These are phyloP conservation scores for Andrena dorsata DNA, from an alignment of 2,888 invertebrate genomes.

Conservation along the genomic window DNA sequence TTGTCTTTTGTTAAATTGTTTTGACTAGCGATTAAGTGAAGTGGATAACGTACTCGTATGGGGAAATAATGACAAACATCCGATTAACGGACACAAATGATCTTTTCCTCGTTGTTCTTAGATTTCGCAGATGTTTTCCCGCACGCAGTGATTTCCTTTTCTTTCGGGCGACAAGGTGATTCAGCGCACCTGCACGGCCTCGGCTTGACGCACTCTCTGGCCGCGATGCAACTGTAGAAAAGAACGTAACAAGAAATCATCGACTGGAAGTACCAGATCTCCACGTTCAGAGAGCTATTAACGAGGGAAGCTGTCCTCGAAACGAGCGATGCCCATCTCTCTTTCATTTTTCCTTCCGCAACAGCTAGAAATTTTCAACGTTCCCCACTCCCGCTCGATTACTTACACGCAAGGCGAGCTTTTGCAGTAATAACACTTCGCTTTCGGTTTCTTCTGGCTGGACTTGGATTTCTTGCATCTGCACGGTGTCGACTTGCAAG, in stretches of 20 bases:
- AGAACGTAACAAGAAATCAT: conserved; percentile 59
- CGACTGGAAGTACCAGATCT: conserved; percentile 45
- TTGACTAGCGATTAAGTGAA: background rate
- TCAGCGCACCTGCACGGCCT: conserved; percentile 69
- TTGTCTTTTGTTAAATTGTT: background rate
- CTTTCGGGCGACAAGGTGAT: conserved; percentile 57
- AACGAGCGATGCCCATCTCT: background rate
- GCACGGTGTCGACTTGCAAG: conserved; percentile 71
- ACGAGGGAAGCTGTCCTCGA: conserved; percentile 2
- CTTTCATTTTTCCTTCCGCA: background rate
- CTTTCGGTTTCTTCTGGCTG: conserved; percentile 63
- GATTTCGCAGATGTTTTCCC: conserved; percentile 50
- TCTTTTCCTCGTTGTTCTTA: conserved; percentile 50
- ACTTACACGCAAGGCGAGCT: conserved; percentile 76
- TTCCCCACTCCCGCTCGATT: too few relatives aligned
- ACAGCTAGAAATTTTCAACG: background rate
- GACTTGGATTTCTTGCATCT: conserved; percentile 66
- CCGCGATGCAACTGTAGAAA: conserved; percentile 60
- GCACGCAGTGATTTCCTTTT: conserved; percentile 47
- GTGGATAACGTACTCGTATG: background rate
- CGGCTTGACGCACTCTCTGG: conserved; percentile 54
- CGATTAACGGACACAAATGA: conserved; percentile 38
- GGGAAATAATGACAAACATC: conserved; percentile 16
- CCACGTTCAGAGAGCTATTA: conserved; percentile 21
- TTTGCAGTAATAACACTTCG: conserved; percentile 80